A percentile compares a stretch with the other conserved stretches of the same genome.
phyloP scores from a whole-genome alignment of 2,113 vertebrate genomes.

The Meleagris gallopavo region DNA sequence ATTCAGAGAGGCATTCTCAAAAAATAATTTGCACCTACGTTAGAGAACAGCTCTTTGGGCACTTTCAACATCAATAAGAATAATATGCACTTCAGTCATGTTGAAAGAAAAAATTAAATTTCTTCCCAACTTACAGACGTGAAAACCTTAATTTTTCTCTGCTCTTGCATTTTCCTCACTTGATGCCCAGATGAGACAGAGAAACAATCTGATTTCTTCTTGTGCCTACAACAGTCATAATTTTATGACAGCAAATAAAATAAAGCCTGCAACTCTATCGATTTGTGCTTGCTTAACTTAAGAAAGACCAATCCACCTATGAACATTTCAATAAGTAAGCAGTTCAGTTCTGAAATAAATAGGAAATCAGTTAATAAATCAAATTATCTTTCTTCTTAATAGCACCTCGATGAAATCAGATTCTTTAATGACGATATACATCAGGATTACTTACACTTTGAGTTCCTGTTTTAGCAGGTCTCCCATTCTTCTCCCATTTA shows the following conservation, averaged over 20 bases:
- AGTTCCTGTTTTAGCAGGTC: neutral
- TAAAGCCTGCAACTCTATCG: neutral
- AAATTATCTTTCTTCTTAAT: neutral
- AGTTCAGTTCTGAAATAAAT: neutral
- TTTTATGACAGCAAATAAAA: neutral
- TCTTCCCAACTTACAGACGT: neutral
- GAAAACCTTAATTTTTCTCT: neutral
- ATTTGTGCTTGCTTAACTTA: neutral
- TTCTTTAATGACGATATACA: neutral
- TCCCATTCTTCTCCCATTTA: neutral
- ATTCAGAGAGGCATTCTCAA: neutral
- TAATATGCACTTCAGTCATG: neutral
- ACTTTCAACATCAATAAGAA: neutral
- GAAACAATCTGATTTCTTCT: neutral
- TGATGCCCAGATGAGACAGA: neutral
- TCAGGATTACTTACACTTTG: neutral
- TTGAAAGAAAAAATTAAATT: neutral
- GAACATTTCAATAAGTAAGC: neutral
- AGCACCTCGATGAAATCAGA: neutral
- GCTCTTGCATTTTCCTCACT: fast-evolving
- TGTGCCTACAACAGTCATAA: neutral
- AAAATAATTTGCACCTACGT: neutral
- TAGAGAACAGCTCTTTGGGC: neutral
- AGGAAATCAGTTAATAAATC: neutral
- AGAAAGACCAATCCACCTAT: neutral